A percentile compares a stretch with the other conserved stretches of the same genome.
These are phyloP conservation scores for Cyanoramphus novaezelandiae DNA, from an alignment of 2,113 vertebrate species.

Conservation along the genomic window DNA sequence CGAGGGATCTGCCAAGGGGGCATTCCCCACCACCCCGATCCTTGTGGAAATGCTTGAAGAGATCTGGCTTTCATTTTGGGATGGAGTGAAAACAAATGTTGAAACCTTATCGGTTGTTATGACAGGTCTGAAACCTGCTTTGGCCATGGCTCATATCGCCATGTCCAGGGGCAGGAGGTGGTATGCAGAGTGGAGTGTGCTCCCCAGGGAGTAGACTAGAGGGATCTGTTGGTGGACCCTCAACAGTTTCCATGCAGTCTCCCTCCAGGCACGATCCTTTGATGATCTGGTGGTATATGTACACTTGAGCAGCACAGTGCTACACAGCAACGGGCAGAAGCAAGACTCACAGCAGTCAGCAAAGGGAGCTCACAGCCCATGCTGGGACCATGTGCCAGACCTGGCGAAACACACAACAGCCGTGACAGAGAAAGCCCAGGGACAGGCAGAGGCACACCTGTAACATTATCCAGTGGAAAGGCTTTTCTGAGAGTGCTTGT, in stretches of 20 bases:
- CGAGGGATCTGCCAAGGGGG: accelerated
- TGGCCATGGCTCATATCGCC: background rate
- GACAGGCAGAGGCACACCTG: background rate
- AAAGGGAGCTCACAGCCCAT: accelerated
- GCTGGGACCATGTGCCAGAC: background rate
- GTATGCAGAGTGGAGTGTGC: accelerated
- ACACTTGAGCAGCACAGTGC: background rate
- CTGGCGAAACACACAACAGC: background rate
- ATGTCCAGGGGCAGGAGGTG: background rate
- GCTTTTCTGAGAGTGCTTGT: background rate
- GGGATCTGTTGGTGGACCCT: background rate
- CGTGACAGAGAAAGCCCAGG: accelerated
- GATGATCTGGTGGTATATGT: background rate
- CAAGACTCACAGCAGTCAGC: background rate
- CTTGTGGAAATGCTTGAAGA: background rate
- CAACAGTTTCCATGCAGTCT: background rate
- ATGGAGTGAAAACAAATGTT: slow-evolving; percentile 9
- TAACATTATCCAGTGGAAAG: accelerated
- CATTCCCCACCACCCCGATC: background rate
- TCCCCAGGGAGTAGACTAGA: background rate
- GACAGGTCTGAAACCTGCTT: background rate
- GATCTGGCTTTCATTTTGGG: background rate
- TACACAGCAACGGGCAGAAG: background rate
- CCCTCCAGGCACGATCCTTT: background rate
- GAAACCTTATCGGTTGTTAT: slow-evolving; percentile 7